Evolutionary conservation across 2,113 vertebrate species (phyloP).

Genomic region (Anseranas semipalmata): DNA sequence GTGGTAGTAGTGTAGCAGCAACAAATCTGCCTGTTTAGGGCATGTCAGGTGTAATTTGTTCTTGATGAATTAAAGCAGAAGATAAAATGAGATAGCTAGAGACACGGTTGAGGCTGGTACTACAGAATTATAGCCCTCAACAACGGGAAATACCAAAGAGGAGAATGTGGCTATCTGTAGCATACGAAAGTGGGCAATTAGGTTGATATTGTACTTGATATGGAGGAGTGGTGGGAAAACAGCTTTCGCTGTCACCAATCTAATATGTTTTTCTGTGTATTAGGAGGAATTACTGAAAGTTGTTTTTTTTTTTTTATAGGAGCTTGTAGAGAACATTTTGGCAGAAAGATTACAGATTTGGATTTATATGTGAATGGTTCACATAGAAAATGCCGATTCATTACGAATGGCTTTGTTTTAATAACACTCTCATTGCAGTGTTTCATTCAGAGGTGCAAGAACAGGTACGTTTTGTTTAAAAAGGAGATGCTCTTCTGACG

Average conservation of each 20-base stretch:
- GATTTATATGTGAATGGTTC: background rate
- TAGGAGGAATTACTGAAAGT: background rate
- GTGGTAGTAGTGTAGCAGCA: background rate
- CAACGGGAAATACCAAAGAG: background rate
- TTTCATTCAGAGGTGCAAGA: background rate
- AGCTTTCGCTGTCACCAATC: background rate
- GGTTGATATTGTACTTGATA: background rate
- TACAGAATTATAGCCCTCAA: background rate
- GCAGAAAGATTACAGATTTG: background rate
- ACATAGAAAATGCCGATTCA: background rate
- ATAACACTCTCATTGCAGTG: background rate
- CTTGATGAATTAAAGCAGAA: background rate
- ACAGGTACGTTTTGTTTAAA: background rate
- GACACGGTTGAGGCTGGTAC: background rate
- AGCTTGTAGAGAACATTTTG: background rate
- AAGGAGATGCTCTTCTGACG: background rate
- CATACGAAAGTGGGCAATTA: background rate
- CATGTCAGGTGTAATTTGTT: background rate
- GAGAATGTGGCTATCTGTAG: background rate
- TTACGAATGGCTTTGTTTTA: slow-evolving; percentile 8
- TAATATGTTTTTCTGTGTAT: background rate
- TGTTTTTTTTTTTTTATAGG: background rate
- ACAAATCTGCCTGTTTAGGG: background rate
- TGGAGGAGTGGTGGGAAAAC: background rate
- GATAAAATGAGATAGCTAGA: background rate